Percentiles rank a stretch among this genome's conserved stretches.
Conservation (phyloP, 2,888 invertebrate genomes). For the Hyposoter didymator region DNA sequence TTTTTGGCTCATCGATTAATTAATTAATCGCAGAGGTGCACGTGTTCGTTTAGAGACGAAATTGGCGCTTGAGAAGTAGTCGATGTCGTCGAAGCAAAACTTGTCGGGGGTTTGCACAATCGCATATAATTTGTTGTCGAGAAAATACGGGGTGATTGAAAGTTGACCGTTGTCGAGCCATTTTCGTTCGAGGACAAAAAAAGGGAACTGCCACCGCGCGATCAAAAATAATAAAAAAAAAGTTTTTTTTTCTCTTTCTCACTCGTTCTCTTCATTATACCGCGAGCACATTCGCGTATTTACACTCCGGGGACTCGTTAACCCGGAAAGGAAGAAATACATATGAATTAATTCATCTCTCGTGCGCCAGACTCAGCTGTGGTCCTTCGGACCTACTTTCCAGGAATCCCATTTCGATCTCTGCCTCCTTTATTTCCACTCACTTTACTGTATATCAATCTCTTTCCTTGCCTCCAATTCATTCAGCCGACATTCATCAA, state of each 20-base stretch:
- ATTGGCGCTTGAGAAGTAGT: neutral
- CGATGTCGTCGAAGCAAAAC: conserved; percentile 30
- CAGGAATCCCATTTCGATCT: conserved; percentile 55
- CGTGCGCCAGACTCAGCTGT: conserved; percentile 45
- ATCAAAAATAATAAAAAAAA: conserved; percentile 14
- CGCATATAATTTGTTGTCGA: conserved; percentile 64
- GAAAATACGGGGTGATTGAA: conserved; percentile 59
- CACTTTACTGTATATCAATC: conserved; percentile 36
- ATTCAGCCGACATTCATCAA: conserved; percentile 11
- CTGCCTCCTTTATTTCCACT: conserved; percentile 44
- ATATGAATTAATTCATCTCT: conserved; percentile 65
- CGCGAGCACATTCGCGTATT: conserved; percentile 57
- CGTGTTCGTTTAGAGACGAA: neutral
- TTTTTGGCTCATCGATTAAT: neutral
- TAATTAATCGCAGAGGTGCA: conserved; percentile 1
- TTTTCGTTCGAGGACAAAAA: conserved; percentile 53
- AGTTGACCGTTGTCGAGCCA: conserved; percentile 66
- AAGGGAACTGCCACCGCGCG: conserved; percentile 8
- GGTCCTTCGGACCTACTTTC: conserved; percentile 66
- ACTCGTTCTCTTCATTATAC: conserved; percentile 63
- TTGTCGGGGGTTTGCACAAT: conserved; percentile 59
- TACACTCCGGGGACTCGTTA: conserved; percentile 67
- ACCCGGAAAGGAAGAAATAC: conserved; percentile 68
- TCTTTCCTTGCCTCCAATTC: neutral
- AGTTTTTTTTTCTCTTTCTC: conserved; percentile 24